A percentile compares a stretch with the other conserved stretches of the same genome.
phyloP scores from a whole-genome alignment of 1,140 invertebrate genomes.

The Zaprionus tsacasi region DNA sequence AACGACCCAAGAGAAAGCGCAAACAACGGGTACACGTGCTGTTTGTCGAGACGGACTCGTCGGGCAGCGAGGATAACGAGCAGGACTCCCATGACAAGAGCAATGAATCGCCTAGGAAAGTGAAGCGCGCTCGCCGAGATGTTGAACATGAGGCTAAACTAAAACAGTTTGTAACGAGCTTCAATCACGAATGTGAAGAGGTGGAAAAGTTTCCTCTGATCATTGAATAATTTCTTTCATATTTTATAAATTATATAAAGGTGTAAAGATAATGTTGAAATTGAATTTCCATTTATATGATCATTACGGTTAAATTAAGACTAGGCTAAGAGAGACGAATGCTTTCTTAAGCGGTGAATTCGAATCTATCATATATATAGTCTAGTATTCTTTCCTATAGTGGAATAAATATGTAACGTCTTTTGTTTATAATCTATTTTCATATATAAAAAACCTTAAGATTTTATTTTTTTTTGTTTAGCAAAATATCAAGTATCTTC shows the following conservation, averaged over 20 bases:
- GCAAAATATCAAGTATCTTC: no score
- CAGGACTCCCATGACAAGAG: conserved; percentile 46
- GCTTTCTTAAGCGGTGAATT: no score
- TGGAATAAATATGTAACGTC: no score
- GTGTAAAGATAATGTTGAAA: conserved; percentile 12
- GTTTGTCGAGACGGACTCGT: conserved; percentile 66
- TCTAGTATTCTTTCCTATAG: not conserved
- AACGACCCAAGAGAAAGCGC: conserved; percentile 66
- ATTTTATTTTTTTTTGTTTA: no score
- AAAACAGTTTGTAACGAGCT: conserved; percentile 62
- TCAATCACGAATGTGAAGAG: conserved; percentile 72
- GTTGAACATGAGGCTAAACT: conserved; percentile 56
- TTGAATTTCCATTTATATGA: conserved; percentile 9
- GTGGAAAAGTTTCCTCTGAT: conserved; percentile 68
- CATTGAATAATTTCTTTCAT: conserved; percentile 50
- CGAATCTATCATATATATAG: no score
- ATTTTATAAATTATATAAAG: no score
- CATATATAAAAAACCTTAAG: not conserved
- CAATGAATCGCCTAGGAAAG: conserved; percentile 51
- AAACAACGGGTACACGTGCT: conserved; percentile 61
- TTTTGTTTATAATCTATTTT: not conserved
- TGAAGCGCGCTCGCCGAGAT: conserved; percentile 53
- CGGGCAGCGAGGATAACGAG: conserved; percentile 55
- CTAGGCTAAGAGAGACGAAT: no score
- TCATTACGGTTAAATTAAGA: not conserved